Evolutionary conservation across 1,140 invertebrate genomes (phyloP).

Genomic region (Cardiocondyla obscurior): DNA sequence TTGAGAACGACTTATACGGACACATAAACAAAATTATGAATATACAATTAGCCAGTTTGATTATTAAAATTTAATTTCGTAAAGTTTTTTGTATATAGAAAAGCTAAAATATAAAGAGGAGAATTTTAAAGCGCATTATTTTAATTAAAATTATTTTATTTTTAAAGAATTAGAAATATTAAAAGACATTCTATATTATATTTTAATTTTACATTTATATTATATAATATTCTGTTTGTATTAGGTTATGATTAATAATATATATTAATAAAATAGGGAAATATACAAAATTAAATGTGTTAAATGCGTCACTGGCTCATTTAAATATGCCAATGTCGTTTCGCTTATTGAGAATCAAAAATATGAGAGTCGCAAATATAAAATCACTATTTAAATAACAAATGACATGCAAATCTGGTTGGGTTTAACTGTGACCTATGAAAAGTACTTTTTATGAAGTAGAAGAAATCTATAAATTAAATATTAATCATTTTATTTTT

Average conservation of each 20-base stretch:
- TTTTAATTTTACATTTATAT: too few species aligned
- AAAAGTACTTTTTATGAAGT: conserved; percentile 11
- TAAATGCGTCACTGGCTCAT: not conserved
- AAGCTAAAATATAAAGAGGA: not conserved
- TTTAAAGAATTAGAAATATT: not conserved
- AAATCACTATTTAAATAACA: conserved; percentile 82
- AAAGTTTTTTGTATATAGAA: not conserved
- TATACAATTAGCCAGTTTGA: not conserved
- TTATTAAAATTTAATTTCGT: not conserved
- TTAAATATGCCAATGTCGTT: conserved; percentile 70
- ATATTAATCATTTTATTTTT: not conserved
- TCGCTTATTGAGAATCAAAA: conserved; percentile 78
- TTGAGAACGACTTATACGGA: not conserved
- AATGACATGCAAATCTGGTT: conserved; percentile 83
- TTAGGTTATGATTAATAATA: not conserved
- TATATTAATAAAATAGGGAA: not conserved
- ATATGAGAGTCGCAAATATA: conserved; percentile 77
- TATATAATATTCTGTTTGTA: too few species aligned
- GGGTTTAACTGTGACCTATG: conserved; percentile 16
- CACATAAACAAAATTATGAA: not conserved
- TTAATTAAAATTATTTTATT: not conserved
- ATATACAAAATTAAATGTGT: conserved; percentile 59
- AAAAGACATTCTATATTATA: too few species aligned
- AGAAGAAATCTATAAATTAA: not conserved
- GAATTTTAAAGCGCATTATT: not conserved